phyloP scores from a whole-genome alignment of 2,113 vertebrate species.

The Motacilla tschutschensis region DNA sequence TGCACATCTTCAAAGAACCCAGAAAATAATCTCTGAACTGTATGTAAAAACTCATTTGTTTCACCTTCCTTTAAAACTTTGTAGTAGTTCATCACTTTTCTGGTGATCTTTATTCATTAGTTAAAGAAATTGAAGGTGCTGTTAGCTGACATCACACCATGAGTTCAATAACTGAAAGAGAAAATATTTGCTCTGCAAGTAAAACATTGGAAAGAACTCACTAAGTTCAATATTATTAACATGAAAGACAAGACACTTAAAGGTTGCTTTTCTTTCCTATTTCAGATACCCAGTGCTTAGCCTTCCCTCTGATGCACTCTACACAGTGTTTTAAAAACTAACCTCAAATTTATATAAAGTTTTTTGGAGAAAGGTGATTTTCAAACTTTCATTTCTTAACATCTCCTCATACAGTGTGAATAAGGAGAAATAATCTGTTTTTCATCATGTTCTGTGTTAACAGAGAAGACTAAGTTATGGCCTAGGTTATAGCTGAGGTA shows the following conservation, averaged over 20 bases:
- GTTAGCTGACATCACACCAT: constrained; percentile 43
- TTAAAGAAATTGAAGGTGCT: constrained; percentile 30
- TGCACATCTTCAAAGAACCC: background rate
- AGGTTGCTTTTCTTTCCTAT: constrained; percentile 39
- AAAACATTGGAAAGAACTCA: constrained; percentile 61
- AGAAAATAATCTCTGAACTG: background rate
- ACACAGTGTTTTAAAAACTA: background rate
- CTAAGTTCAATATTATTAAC: constrained; percentile 59
- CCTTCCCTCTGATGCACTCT: background rate
- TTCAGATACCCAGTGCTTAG: background rate
- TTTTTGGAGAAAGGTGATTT: background rate
- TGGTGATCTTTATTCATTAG: constrained; percentile 43
- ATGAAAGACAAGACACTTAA: constrained; percentile 57
- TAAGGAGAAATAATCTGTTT: background rate
- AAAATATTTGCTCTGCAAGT: constrained; percentile 64
- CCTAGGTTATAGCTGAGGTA: background rate
- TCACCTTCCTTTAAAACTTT: constrained; percentile 17
- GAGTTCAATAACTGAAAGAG: constrained; percentile 53
- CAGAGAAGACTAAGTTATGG: background rate
- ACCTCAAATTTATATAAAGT: background rate
- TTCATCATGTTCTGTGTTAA: background rate
- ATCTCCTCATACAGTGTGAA: background rate
- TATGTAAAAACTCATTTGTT: background rate
- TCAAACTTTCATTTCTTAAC: background rate
- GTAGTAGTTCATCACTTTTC: constrained; percentile 34